These are phyloP conservation scores for Aphelinus atriplicis DNA, from an alignment of 1,140 invertebrate species.

Conservation along the genomic window DNA sequence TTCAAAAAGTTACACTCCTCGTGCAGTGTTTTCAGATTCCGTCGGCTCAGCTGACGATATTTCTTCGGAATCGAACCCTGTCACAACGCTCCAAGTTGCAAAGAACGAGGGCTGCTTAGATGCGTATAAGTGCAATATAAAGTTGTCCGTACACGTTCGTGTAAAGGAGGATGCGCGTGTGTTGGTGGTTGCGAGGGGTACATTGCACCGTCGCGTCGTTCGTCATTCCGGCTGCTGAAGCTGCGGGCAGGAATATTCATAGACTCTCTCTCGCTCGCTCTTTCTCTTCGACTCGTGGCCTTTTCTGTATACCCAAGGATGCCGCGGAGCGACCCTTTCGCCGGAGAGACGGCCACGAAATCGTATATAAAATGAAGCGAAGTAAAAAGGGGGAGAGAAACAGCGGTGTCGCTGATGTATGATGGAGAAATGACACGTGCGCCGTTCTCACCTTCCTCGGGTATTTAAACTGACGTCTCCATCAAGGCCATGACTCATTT, in stretches of 20 bases:
- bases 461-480: constrained; percentile 50
- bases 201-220: constrained; percentile 52
- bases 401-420: constrained; percentile 56
- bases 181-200: constrained; percentile 41
- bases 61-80: background rate
- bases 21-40: no score
- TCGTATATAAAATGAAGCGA: background rate
- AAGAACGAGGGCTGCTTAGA: background rate
- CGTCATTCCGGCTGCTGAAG: constrained; percentile 59
- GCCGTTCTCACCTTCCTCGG: constrained; percentile 59
- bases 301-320: no score
- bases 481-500: background rate
- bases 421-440: constrained; percentile 55
- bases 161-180: constrained; percentile 20
- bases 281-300: background rate
- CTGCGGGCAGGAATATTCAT: constrained; percentile 60
- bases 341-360: background rate
- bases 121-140: background rate
- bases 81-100: background rate
- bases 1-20: background rate
- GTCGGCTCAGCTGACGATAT: no score
- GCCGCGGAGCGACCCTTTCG: constrained; percentile 7
- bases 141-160: background rate
- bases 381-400: constrained; percentile 11
- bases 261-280: constrained; percentile 44